Evolutionary conservation across 1,140 invertebrate genomes (phyloP).

Genomic region (Phthorimaea operculella): DNA sequence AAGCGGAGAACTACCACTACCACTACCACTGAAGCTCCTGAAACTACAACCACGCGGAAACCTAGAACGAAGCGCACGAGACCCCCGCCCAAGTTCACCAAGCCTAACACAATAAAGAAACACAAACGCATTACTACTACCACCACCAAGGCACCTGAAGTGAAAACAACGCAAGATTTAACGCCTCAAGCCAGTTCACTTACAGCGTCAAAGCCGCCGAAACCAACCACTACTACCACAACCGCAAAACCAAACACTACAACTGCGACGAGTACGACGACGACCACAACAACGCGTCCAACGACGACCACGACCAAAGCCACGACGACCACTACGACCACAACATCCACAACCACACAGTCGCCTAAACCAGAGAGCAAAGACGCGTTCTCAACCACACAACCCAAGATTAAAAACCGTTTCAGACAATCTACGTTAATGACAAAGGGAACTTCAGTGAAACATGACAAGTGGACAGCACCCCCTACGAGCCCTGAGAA

Average conservation of each 20-base stretch:
- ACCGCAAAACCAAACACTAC: conserved; percentile 13
- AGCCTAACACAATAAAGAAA: conserved; percentile 53
- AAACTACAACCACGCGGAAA: conserved; percentile 33
- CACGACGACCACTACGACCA: conserved; percentile 9
- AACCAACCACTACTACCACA: conserved; percentile 4
- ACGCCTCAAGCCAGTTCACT: conserved; percentile 42
- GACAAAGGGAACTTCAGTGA: conserved; percentile 52
- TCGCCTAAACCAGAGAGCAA: not conserved
- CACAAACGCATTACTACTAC: conserved; percentile 47
- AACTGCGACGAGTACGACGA: conserved; percentile 13
- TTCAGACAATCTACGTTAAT: conserved; percentile 54
- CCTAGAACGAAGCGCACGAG: conserved; percentile 47
- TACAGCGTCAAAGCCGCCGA: conserved; percentile 24
- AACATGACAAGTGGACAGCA: conserved; percentile 51
- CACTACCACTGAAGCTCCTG: conserved; percentile 18
- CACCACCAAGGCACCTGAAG: conserved; percentile 25
- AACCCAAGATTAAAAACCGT: conserved; percentile 43
- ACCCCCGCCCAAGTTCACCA: conserved; percentile 51
- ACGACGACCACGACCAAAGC: conserved; percentile 10
- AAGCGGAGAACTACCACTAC: conserved; percentile 22
- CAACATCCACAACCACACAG: conserved; percentile 17
- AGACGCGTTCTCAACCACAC: conserved; percentile 10
- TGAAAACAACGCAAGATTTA: conserved; percentile 26
- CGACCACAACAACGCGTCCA: conserved; percentile 11
- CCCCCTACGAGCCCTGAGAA: conserved; percentile 22